phyloP scores from a whole-genome alignment of 2,888 invertebrate species.

The Bimastos eiseni region DNA sequence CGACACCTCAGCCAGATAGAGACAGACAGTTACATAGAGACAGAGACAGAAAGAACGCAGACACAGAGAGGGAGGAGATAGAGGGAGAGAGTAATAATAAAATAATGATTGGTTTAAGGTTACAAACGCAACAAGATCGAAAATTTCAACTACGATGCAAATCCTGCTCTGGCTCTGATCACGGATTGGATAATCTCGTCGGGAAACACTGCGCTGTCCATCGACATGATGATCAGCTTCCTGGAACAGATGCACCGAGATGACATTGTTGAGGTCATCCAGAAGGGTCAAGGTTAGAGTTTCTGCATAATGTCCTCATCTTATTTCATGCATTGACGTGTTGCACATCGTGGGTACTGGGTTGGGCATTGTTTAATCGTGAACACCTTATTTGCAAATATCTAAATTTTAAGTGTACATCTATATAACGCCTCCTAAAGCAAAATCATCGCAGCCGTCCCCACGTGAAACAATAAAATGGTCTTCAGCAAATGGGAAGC shows the following conservation, averaged over 20 bases:
- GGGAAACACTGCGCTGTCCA: conserved; percentile 62
- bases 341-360: neutral
- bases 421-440: too few species aligned
- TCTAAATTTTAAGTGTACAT: too few species aligned
- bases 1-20: too few species aligned
- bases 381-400: too few species aligned
- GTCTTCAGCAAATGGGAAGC: too few species aligned
- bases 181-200: conserved; percentile 63
- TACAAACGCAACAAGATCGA: conserved; percentile 60
- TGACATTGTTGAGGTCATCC: conserved; percentile 58
- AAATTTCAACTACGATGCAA: conserved; percentile 59
- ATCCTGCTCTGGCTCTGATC: conserved; percentile 60
- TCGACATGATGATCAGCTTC: conserved; percentile 61
- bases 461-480: too few species aligned
- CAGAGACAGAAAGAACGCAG: too few species aligned
- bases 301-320: neutral
- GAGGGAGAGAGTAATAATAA: too few species aligned
- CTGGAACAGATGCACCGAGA: conserved; percentile 60
- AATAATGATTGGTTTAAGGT: conserved; percentile 48
- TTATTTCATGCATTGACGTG: neutral
- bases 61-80: too few species aligned
- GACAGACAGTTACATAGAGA: too few species aligned
- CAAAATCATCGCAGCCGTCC: too few species aligned
- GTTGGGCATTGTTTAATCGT: neutral
- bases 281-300: conserved; percentile 54